Evolutionary conservation across 2,113 vertebrate genomes (phyloP), one percentile per base, ranked within the genome.

Genomic region (Chroicocephalus ridibundus): DNA sequence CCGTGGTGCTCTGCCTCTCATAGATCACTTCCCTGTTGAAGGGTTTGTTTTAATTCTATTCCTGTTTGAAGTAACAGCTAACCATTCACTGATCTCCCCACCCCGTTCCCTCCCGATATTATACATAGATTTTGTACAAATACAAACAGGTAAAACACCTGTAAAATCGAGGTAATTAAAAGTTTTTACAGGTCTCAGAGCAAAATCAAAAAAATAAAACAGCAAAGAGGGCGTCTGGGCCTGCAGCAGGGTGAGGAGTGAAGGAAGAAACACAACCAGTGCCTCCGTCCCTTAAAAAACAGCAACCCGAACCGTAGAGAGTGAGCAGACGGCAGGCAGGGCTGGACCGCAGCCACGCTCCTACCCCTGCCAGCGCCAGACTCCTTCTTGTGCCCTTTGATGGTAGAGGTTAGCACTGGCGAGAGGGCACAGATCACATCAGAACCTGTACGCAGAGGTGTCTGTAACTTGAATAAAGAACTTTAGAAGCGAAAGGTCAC

Each of bases 391-490:
- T 91, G 94, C 65, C 94, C 94, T 96, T 95, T 51, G 90, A 88
- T 64, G 86, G 82, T 1, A 70, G 92, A 85, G 75, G 54, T 55
- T 32, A 57, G 76, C 71, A 16, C 66, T 5, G 71, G 51, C 66
- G 86, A 6, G 14, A 4, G n/a, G n/a, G 76, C 80, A 60, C 71
- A 10, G 32, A n/a, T 15, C 0, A 1, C 90, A 44, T 15, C 90
- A 55, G 31, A 86, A 96, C 69, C 83, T 65, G 80, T 13, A 38
- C 47, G 7, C 29, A 2, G 80, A 88, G 76, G 80, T 79, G 93
- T 26, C 81, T 94, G 94, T 94, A 94, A 95, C 83, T 20, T 58
- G 96, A 97, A 92, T 87, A 91, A 87, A 88, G 88, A 76, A 71
- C 29, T 76, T 55, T 8, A n/a, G 22, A 61, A 75, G 76, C 16